A percentile compares a stretch with the other conserved stretches of the same genome.
Conservation (phyloP, 2,888 invertebrate species). For the Pecten maximus region DNA sequence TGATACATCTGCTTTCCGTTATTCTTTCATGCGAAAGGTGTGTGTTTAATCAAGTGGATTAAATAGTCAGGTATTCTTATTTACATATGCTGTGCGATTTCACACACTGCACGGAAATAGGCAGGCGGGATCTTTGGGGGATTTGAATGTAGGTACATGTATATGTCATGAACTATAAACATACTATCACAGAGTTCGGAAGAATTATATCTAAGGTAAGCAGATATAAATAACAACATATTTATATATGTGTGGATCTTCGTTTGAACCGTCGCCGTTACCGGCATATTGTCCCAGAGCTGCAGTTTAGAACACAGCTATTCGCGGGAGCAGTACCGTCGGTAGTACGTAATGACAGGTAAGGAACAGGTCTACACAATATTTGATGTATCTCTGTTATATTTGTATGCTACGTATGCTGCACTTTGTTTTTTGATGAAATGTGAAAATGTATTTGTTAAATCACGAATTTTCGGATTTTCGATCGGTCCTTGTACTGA, state of each 20-base stretch:
- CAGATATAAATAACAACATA: neutral
- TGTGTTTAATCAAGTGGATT: neutral
- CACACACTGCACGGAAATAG: neutral
- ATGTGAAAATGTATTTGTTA: too few species aligned
- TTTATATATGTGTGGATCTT: neutral
- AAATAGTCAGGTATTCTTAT: neutral
- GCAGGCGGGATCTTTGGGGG: neutral
- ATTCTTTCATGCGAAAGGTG: neutral
- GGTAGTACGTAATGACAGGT: neutral
- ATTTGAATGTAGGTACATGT: neutral
- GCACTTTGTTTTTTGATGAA: too few species aligned
- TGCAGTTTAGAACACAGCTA: neutral
- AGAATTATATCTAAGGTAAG: neutral
- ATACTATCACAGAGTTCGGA: neutral
- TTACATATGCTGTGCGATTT: neutral
- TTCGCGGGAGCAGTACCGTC: neutral
- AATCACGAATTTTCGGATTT: too few species aligned
- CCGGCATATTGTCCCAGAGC: neutral
- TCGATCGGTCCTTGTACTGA: too few species aligned
- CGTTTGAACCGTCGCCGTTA: neutral
- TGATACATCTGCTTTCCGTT: neutral
- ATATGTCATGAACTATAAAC: neutral
- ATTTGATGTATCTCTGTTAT: too few species aligned
- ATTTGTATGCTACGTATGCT: too few species aligned
- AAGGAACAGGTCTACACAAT: neutral